These are phyloP conservation scores for Drosophila elegans DNA, from an alignment of 1,140 invertebrate genomes.

Conservation along the genomic window DNA sequence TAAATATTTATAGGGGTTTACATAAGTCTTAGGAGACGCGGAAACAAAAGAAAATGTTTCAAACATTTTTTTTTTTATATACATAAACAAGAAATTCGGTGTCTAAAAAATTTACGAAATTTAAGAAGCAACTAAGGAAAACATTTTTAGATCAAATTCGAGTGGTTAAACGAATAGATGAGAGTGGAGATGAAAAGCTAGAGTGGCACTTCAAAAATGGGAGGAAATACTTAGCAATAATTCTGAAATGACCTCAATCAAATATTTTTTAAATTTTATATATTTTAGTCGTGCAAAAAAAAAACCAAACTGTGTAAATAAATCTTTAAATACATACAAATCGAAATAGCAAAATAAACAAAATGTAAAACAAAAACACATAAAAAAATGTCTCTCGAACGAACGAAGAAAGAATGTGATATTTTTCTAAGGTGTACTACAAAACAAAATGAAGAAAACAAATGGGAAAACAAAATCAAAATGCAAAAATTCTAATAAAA, in stretches of 20 bases:
- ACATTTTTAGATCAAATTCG: slow-evolving; percentile 74
- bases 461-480: slow-evolving; percentile 39
- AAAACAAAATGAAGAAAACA: slow-evolving; percentile 50
- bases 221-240: slow-evolving; percentile 82
- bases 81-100: slow-evolving; percentile 52
- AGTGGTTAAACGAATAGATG: slow-evolving; percentile 31
- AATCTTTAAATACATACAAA: slow-evolving; percentile 48
- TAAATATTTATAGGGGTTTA: slow-evolving; percentile 74
- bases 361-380: slow-evolving; percentile 60
- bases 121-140: slow-evolving; percentile 34
- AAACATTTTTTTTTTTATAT: slow-evolving; percentile 51
- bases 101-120: slow-evolving; percentile 68
- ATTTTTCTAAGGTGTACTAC: slow-evolving; percentile 84
- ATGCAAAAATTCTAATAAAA: slow-evolving; percentile 37
- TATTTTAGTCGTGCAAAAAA: slow-evolving; percentile 72
- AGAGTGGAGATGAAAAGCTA: slow-evolving; percentile 5
- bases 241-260: slow-evolving; percentile 85
- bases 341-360: slow-evolving; percentile 65
- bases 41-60: slow-evolving; percentile 41
- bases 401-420: slow-evolving; percentile 85
- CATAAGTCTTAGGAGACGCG: slow-evolving; percentile 38
- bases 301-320: slow-evolving; percentile 69
- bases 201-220: slow-evolving; percentile 18
- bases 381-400: slow-evolving; percentile 84
- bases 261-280: slow-evolving; percentile 84